These are phyloP conservation scores for Beris morrisii DNA, from an alignment of 2,888 invertebrate genomes.

Conservation along the genomic window DNA sequence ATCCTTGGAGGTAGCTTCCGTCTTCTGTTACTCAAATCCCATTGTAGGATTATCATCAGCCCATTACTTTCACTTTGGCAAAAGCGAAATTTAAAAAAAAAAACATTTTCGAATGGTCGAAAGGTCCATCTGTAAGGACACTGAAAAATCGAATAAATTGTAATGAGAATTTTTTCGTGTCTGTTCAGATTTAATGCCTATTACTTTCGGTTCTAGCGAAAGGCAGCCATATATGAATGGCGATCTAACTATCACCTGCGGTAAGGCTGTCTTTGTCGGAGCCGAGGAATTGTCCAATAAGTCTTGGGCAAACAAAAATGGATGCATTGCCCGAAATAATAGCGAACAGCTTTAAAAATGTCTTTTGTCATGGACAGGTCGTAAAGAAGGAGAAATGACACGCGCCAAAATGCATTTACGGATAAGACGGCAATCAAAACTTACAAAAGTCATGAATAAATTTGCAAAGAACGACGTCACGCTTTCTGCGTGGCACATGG, in stretches of 20 bases:
- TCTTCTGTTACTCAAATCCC: constrained; percentile 22
- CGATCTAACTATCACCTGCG: constrained; percentile 13
- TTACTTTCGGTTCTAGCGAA: constrained; percentile 13
- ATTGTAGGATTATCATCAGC: constrained; percentile 21
- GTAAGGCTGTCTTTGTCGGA: too few species aligned
- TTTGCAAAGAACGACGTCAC: constrained; percentile 12
- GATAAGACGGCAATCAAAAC: not conserved
- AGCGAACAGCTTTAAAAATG: too few species aligned
- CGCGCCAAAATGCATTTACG: constrained; percentile 14
- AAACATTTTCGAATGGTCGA: constrained; percentile 18
- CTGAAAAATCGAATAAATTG: not conserved
- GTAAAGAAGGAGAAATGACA: constrained; percentile 12
- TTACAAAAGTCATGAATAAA: constrained; percentile 23
- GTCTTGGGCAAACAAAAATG: too few species aligned
- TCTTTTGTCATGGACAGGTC: too few species aligned
- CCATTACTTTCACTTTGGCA: constrained; percentile 28
- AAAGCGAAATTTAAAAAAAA: constrained; percentile 9
- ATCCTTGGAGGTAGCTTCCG: constrained; percentile 24
- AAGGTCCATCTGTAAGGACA: constrained; percentile 13
- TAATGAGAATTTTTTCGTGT: constrained; percentile 22
- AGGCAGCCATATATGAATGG: not conserved
- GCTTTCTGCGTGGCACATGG: constrained; percentile 1
- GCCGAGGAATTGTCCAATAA: too few species aligned
- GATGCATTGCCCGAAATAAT: too few species aligned
- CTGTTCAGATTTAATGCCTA: constrained; percentile 28